Base-by-base conservation (phyloP, 35 echinoderm and acorn worm species). In the Lytechinus variegatus region DNA sequence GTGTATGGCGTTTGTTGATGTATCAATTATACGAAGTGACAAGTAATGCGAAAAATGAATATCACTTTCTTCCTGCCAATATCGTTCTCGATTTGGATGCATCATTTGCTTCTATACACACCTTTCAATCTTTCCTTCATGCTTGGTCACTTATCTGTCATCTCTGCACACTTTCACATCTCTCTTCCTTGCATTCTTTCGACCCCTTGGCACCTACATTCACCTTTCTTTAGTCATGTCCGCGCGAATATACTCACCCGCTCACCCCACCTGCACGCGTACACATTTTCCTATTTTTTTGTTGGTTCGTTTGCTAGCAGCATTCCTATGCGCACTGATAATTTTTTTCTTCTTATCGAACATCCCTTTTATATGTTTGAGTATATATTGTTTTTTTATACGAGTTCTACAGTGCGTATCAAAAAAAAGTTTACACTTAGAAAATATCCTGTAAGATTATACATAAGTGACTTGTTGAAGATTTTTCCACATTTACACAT, bases 51-150 rank as follows among this genome's bases (percentile, higher is more conserved):
- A 79, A 79, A 79, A 79, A 79, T 79, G 66, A 8, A 79, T 79
- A 79, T 79, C 66, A 79, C 66, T 79, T 79, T 79, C 19, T 79
- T 79, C 66, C 66, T 79, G 66, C n/a, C 66, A 79, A n/a, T 79
- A 79, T 24, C 66, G 8, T 24, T 79, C 66, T n/a, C 66, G 16
- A 79, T 79, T n/a, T 79, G 19, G 19, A 79, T n/a, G 66, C 66
- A 79, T 24, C 66, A 24, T n/a, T 79, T 79, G 66, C 21, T 79
- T 79, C n/a, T 79, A 24, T 79, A 79, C 66, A 79, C 66, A 79
- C 21, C 66, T 3, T 8, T 79, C 66, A 3, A n/a, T 79, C 66
- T 79, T 24, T 79, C 66, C 14, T 79, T 79, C 66, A 79, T 5
- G 66, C 66, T 79, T 24, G 66, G 66, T 79, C 66, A 79, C 66